Conservation (phyloP, 2,888 invertebrate genomes). For the Toxonevra muliebris region DNA sequence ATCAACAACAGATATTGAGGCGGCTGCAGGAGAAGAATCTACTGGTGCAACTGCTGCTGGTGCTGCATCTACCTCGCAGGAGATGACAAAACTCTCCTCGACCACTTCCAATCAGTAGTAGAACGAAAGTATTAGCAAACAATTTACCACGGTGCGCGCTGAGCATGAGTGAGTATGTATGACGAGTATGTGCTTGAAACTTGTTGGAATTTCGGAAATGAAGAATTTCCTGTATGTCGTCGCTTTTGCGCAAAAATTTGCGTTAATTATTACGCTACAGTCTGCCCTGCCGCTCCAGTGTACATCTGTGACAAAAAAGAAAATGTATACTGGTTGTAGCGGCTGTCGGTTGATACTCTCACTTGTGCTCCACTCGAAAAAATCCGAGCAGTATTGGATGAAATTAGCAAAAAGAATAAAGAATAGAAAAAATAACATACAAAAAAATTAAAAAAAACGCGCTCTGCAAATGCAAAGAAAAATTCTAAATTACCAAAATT, state of each 20-base stretch:
- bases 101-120: not conserved
- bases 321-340: not conserved
- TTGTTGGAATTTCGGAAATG: not conserved
- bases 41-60: slow-evolving; percentile 2
- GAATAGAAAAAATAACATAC: not conserved
- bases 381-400: slow-evolving; percentile 12
- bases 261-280: not conserved
- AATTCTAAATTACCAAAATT: not conserved
- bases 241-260: too few relatives aligned
- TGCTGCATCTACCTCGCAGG: not conserved
- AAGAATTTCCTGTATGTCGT: too few relatives aligned
- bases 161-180: not conserved
- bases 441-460: not conserved
- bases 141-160: slow-evolving; percentile 1
- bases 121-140: slow-evolving; percentile 3
- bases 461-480: not conserved
- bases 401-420: slow-evolving; percentile 14
- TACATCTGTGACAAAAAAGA: not conserved
- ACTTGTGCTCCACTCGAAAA: not conserved
- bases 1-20: not conserved
- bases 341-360: not conserved
- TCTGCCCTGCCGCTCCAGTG: not conserved
- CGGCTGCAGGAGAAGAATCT: slow-evolving; percentile 7
- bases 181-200: slow-evolving; percentile 4
- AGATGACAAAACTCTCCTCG: not conserved